phyloP scores from a whole-genome alignment of 2,797 vertebrate genomes.

The Rhabdophis nuchalis region DNA sequence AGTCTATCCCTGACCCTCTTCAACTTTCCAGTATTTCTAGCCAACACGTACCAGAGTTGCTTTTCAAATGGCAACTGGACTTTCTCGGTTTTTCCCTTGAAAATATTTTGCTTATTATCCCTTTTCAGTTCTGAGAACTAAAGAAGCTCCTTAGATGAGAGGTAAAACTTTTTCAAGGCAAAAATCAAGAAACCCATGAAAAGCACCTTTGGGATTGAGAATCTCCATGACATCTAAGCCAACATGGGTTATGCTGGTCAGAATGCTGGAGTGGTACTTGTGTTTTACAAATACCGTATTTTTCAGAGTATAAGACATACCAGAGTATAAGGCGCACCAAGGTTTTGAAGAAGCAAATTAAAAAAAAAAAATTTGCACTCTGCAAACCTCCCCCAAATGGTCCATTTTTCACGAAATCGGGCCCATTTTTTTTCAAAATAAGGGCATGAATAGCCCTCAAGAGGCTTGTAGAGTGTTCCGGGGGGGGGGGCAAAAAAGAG shows the following conservation, averaged over 20 bases:
- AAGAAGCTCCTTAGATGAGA: background rate
- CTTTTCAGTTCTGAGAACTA: background rate
- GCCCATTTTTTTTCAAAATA: too few species aligned
- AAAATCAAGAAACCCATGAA: background rate
- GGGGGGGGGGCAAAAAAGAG: too few species aligned
- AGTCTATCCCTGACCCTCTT: background rate
- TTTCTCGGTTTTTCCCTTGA: background rate
- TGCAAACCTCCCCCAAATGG: too few species aligned
- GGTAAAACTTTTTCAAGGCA: background rate
- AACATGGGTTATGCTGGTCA: background rate
- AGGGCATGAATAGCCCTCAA: too few species aligned
- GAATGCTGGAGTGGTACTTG: background rate
- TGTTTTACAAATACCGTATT: background rate
- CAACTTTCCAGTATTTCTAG: background rate
- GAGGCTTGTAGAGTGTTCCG: too few species aligned
- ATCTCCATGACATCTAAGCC: background rate
- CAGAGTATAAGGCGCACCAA: too few species aligned
- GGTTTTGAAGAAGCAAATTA: too few species aligned
- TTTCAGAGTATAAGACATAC: too few species aligned
- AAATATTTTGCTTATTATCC: background rate
- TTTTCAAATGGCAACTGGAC: background rate
- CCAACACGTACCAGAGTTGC: background rate
- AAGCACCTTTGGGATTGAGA: background rate
- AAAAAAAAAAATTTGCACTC: too few species aligned
- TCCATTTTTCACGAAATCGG: too few species aligned